phyloP scores from a whole-genome alignment of 2,888 invertebrate genomes.

The Hartigia nigra region DNA sequence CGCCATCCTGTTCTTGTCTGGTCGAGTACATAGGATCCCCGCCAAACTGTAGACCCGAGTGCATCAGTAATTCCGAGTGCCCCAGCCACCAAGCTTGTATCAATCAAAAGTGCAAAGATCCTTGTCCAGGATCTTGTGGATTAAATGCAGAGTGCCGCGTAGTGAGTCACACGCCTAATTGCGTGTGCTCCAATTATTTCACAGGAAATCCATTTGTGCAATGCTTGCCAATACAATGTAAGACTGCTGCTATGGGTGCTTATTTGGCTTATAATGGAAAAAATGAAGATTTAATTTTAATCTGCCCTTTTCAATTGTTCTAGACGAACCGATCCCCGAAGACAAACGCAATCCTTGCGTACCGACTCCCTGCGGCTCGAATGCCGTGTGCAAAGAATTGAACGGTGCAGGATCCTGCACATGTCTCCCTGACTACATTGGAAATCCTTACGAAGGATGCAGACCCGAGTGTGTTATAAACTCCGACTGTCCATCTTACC shows the following conservation, averaged over 20 bases:
- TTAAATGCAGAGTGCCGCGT: constrained; percentile 74
- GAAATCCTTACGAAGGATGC: constrained; percentile 76
- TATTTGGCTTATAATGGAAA: background rate
- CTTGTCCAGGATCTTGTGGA: constrained; percentile 77
- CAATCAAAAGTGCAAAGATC: constrained; percentile 78
- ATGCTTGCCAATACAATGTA: constrained; percentile 46
- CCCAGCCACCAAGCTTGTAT: constrained; percentile 76
- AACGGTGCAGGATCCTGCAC: constrained; percentile 81
- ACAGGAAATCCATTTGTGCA: constrained; percentile 72
- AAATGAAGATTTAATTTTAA: constrained; percentile 8
- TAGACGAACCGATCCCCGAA: constrained; percentile 33
- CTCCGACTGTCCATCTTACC: constrained; percentile 72
- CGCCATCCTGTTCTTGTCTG: constrained; percentile 72
- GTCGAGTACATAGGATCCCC: constrained; percentile 73
- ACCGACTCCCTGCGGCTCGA: constrained; percentile 84
- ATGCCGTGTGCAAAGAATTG: constrained; percentile 82
- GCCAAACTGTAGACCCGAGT: constrained; percentile 78
- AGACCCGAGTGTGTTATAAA: constrained; percentile 80
- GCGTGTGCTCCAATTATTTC: constrained; percentile 70
- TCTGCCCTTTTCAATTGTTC: constrained; percentile 18
- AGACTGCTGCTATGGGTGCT: constrained; percentile 6
- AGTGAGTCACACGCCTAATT: constrained; percentile 72
- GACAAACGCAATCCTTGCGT: constrained; percentile 72
- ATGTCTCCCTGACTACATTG: constrained; percentile 77
- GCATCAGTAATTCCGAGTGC: constrained; percentile 79